Base-by-base conservation (phyloP, 1,140 invertebrate species). In the Drosophila mojavensis region DNA sequence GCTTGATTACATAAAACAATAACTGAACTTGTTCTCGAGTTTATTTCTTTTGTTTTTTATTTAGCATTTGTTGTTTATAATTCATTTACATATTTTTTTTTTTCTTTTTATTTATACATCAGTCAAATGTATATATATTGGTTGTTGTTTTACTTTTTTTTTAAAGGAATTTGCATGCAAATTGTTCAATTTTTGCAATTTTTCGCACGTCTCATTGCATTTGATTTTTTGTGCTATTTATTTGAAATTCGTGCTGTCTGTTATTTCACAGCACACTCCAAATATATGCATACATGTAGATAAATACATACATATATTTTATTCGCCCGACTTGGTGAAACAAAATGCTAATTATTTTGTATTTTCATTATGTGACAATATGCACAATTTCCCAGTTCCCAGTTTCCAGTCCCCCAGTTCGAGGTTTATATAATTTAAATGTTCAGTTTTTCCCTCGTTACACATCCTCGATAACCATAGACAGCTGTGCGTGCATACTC, bases 301-400 rank as follows among this genome's bases (percentile, higher is more conserved):
- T 39, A 11, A 2, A 11, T 39, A 39, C 6, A 39, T 13, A 13
- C 6, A 39, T 9, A 28, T 36, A 62, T 61, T 74, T 63, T 20
- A 70, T 73, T 62, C 54, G 82, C 71, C 58, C 58, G 66, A 73
- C 63, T 85, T 78, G 82, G 65, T 86, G 73, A 60, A 63, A 76
- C 82, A 75, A 81, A 86, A 86, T 86, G 82, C 78, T 86, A 86
- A 86, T 86, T 86, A 86, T 79, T 86, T 79, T 76, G 55, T 81
- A 76, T 81, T 76, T 86, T 81, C 82, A 79, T 86, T 71, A 79
- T 86, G 75, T 81, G 75, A 75, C 81, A 86, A 86, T 79, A 86
- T 81, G 75, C 63, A 67, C 62, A 50, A n/a, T 13, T 50, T 11
- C 30, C 47, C 17, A n/a, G 6, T 36, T 10, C 39, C 2, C 30